Evolutionary conservation across 2,888 invertebrate species (phyloP).

Genomic region (Hemaris fuciformis): DNA sequence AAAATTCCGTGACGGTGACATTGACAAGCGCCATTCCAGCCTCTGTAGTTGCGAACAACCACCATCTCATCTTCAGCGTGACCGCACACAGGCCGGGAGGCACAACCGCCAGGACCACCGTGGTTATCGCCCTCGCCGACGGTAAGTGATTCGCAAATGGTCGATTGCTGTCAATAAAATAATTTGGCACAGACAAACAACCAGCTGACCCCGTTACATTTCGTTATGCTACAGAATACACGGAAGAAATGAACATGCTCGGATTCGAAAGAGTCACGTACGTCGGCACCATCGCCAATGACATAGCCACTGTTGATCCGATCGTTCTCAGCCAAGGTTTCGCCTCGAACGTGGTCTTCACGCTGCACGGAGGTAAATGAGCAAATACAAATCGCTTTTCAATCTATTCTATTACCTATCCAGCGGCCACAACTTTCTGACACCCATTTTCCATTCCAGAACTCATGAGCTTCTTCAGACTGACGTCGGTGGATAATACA

Average conservation of each 20-base stretch:
- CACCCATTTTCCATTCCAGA: too few relatives aligned
- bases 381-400: too few relatives aligned
- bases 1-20: conserved; percentile 22
- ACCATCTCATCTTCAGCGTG: conserved; percentile 34
- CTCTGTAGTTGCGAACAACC: conserved; percentile 32
- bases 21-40: conserved; percentile 27
- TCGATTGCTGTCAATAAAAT: not conserved
- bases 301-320: conserved; percentile 22
- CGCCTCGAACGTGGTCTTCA: conserved; percentile 27
- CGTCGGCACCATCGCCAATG: conserved; percentile 29
- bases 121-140: conserved; percentile 29
- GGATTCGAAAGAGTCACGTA: conserved; percentile 30
- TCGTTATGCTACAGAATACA: conserved; percentile 21
- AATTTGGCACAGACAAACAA: not conserved
- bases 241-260: conserved; percentile 17
- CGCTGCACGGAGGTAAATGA: conserved; percentile 14
- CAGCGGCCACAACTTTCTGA: not conserved
- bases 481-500: conserved; percentile 13
- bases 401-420: not conserved
- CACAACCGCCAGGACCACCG: conserved; percentile 26
- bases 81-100: conserved; percentile 27
- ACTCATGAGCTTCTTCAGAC: conserved; percentile 21
- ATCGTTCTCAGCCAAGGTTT: conserved; percentile 37
- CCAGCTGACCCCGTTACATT: conserved; percentile 11
- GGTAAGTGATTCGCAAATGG: conserved; percentile 22